Evolutionary conservation across 2,888 invertebrate genomes (phyloP).

Genomic region (Loripinus fragilis): DNA sequence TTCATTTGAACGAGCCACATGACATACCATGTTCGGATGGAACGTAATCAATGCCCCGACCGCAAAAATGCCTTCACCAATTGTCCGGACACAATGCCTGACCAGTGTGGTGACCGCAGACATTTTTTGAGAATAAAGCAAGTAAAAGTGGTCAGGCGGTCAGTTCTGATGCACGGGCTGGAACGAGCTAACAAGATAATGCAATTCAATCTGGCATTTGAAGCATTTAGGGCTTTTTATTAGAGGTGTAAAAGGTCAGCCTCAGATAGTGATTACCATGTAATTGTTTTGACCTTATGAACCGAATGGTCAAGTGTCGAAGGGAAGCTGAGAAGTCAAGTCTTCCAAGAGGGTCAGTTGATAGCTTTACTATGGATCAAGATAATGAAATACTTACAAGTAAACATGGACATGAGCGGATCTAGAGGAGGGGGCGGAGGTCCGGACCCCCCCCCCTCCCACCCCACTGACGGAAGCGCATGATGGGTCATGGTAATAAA

Average conservation of each 20-base stretch:
- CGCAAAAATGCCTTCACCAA: neutral
- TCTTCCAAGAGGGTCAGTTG: neutral
- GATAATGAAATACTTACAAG: too few species aligned
- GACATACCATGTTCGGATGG: neutral
- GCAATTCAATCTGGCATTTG: slow-evolving; percentile 31
- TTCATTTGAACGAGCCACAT: too few species aligned
- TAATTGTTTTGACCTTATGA: slow-evolving; percentile 18
- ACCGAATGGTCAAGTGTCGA: slow-evolving; percentile 11
- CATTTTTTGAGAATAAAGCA: neutral
- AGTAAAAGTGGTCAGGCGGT: slow-evolving; percentile 12
- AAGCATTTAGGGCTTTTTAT: slow-evolving; percentile 31
- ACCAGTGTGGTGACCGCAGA: slow-evolving; percentile 7
- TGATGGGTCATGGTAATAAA: too few species aligned
- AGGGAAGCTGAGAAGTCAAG: slow-evolving; percentile 6
- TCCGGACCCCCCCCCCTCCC: too few species aligned
- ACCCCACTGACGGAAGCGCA: too few species aligned
- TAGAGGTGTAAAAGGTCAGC: slow-evolving; percentile 33
- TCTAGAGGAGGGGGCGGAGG: too few species aligned
- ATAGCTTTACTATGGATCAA: too few species aligned
- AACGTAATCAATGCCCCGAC: neutral
- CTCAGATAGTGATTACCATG: slow-evolving; percentile 9
- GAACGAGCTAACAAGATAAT: slow-evolving; percentile 16
- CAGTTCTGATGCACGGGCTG: neutral
- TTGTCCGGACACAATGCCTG: neutral
- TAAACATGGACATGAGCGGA: too few species aligned